Evolutionary conservation across 1,140 invertebrate genomes (phyloP).

Genomic region (Drosophila albomicans): DNA sequence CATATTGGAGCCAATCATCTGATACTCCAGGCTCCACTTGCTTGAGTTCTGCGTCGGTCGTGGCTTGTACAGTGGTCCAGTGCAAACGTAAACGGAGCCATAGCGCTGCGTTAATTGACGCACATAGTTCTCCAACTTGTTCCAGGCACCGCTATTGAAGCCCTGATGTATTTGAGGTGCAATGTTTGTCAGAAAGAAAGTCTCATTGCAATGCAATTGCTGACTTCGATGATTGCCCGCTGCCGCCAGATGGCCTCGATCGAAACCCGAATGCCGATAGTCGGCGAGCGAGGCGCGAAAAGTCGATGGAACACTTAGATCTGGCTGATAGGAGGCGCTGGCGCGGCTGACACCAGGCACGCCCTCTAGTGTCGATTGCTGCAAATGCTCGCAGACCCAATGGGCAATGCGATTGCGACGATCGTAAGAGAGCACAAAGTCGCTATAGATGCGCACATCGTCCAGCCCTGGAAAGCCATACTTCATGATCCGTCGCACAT

Average conservation of each 20-base stretch:
- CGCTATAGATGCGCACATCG: constrained; percentile 93
- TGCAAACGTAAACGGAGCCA: constrained; percentile 96
- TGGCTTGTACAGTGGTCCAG: constrained; percentile 97
- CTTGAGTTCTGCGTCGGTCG: constrained; percentile 90
- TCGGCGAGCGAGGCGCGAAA: constrained; percentile 93
- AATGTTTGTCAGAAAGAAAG: constrained; percentile 97
- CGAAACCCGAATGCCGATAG: constrained; percentile 96
- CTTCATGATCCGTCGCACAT: constrained; percentile 93
- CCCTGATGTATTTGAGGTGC: constrained; percentile 98
- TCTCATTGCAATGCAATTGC: constrained; percentile 92
- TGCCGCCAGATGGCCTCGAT: constrained; percentile 97
- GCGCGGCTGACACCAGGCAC: constrained; percentile 88
- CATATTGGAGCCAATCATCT: constrained; percentile 97
- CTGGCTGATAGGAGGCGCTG: constrained; percentile 93
- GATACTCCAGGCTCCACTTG: constrained; percentile 96
- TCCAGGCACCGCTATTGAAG: constrained; percentile 98
- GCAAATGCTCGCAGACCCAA: constrained; percentile 99
- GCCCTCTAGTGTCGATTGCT: constrained; percentile 68
- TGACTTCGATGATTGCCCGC: constrained; percentile 95
- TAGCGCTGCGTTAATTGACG: constrained; percentile 90
- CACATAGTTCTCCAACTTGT: constrained; percentile 85
- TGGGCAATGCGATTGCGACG: constrained; percentile 93
- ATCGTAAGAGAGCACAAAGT: constrained; percentile 98
- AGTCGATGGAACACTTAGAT: constrained; percentile 93
- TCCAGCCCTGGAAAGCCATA: constrained; percentile 97